These are phyloP conservation scores for Polyommatus iphigenia DNA, from an alignment of 2,888 invertebrate genomes.

Conservation along the genomic window DNA sequence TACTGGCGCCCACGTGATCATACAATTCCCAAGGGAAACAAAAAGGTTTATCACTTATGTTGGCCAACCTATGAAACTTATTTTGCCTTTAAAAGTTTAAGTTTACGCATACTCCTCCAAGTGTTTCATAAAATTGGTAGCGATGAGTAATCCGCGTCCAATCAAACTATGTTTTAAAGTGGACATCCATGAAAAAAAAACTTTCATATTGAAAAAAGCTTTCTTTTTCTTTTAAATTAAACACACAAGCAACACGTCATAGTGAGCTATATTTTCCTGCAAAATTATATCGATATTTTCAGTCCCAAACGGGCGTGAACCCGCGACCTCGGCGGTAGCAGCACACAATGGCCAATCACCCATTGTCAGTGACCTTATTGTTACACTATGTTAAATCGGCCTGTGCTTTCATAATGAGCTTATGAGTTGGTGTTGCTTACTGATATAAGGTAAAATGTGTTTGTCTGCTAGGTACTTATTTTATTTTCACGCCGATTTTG, in stretches of 20 bases:
- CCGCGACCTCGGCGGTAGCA: background rate
- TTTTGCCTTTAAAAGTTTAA: too few species aligned
- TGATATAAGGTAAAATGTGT: background rate
- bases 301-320: background rate
- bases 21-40: slow-evolving; percentile 17
- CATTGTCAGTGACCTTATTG: slow-evolving; percentile 28
- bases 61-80: background rate
- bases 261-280: too few species aligned
- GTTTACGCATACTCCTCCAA: too few species aligned
- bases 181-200: too few species aligned
- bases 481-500: too few species aligned
- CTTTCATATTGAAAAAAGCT: too few species aligned
- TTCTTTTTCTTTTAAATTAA: too few species aligned
- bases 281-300: background rate
- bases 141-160: too few species aligned
- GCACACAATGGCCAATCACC: slow-evolving; percentile 29
- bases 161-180: too few species aligned
- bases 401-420: background rate
- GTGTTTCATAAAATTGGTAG: too few species aligned
- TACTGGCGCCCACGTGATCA: background rate
- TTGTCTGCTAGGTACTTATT: background rate
- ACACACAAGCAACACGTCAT: too few species aligned
- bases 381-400: background rate
- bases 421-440: background rate
- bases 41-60: background rate